A percentile compares a stretch with the other conserved stretches of the same genome.
phyloP scores from a whole-genome alignment of 2,888 invertebrate species.

The Rotaria macrura region DNA sequence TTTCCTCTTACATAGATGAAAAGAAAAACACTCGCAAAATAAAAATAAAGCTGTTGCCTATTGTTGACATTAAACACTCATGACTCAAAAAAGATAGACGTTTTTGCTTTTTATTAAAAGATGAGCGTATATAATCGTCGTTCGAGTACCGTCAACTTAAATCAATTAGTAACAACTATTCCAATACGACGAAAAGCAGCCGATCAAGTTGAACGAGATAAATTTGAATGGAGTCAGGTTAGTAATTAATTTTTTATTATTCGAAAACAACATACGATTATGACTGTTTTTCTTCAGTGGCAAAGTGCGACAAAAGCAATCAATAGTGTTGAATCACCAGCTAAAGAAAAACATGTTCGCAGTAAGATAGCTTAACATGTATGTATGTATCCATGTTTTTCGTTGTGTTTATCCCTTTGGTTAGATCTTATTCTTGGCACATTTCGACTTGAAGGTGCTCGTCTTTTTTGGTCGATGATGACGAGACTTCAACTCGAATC shows the following conservation, averaged over 20 bases:
- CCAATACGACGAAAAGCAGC: constrained; percentile 3
- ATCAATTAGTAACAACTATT: constrained; percentile 1
- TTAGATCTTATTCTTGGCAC: constrained; percentile 69
- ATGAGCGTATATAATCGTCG: constrained; percentile 4
- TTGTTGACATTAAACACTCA: background rate
- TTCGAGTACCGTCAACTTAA: background rate
- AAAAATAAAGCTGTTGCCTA: background rate
- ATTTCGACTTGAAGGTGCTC: constrained; percentile 77
- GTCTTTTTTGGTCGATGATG: constrained; percentile 72
- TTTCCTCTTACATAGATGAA: background rate
- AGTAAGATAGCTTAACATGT: constrained; percentile 50
- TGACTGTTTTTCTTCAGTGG: background rate
- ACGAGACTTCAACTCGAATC: constrained; percentile 69
- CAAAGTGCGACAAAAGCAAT: constrained; percentile 29
- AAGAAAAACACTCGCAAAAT: background rate
- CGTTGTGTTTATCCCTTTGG: constrained; percentile 21
- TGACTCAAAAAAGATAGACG: background rate
- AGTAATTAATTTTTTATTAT: background rate
- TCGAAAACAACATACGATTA: background rate
- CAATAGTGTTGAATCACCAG: constrained; percentile 63
- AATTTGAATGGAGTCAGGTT: constrained; percentile 18
- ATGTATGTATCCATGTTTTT: background rate
- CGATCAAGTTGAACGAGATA: constrained; percentile 18
- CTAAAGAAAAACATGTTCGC: constrained; percentile 96
- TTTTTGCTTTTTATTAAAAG: background rate